Evolutionary conservation across 2,888 invertebrate species (phyloP), one percentile per base, ranked within the genome.

Genomic region (Yponomeuta plumbellus): DNA sequence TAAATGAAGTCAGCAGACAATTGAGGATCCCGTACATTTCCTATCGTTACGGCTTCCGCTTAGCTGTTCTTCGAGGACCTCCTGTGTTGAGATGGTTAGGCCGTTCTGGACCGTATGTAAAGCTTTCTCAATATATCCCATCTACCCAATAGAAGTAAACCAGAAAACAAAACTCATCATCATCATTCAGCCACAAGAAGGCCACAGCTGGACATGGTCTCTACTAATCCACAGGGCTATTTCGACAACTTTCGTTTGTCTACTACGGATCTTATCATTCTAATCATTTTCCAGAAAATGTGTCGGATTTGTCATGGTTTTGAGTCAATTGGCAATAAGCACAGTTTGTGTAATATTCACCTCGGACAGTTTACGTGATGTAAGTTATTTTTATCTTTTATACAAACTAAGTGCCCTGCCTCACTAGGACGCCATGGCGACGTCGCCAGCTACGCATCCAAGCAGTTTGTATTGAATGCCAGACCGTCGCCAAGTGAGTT

Each of bases 281-380:
- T n/a, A n/a, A 0, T 66, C 3, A 68, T 58, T 67, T 80, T 78
- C 22, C 81, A 86, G 86, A 20, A 57, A 68, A 5, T 75, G 84
- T 17, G 78, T 86, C 61, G 78, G 81, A 0, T 70, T 73, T 1
- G 80, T 82, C 62, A 85, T 86, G 86, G 56, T 85, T n/a, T 11
- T 81, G 56, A 85, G 80, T 63, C 86, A 86, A 68, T 67, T 86
- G 26, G 84, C 81, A 56, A 84, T 84, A 68, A 85, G 86, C 68
- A 76, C 81, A 0, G 85, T 85, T 2, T 81, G 77, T 66, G 80
- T 86, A 0, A 76, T 77, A 66, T 82, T 85, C 57, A 84, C 86
- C 2, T 68, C 83, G 3, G 86, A 86, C 67, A 77, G 80, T 70
- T 72, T 86, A 63, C 77, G 83, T 66, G 87, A 86, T 74, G 86